These are phyloP conservation scores for Anguilla megastoma DNA, from an alignment of 2,797 vertebrate genomes.

Conservation along the genomic window DNA sequence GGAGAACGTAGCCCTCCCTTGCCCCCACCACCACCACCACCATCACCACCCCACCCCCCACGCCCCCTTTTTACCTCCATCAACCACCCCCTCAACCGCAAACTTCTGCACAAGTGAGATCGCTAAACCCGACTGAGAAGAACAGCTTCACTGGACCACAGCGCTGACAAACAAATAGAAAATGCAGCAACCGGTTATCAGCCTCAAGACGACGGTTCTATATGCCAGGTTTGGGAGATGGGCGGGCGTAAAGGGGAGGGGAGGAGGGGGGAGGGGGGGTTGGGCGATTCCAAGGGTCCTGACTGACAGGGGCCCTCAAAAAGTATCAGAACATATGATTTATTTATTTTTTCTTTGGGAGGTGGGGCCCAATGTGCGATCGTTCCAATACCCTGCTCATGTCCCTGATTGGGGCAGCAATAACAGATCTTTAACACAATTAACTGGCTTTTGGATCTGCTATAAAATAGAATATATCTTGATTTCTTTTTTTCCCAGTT, in stretches of 20 bases:
- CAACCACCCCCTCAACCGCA: background rate
- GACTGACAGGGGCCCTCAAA: background rate
- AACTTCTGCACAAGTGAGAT: background rate
- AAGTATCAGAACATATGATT: background rate
- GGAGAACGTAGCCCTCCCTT: background rate
- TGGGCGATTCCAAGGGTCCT: background rate
- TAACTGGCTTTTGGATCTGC: background rate
- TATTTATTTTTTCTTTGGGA: background rate
- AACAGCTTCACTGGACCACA: background rate
- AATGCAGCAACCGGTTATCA: background rate
- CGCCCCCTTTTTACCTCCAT: background rate
- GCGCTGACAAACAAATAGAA: background rate
- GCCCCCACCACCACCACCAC: background rate
- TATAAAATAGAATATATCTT: background rate
- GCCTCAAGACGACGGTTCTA: background rate
- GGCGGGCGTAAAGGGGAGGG: too few species aligned
- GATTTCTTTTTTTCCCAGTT: background rate
- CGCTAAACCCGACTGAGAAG: background rate
- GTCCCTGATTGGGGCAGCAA: background rate
- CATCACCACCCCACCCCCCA: background rate
- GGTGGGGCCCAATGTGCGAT: background rate
- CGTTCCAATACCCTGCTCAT: background rate
- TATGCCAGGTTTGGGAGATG: background rate
- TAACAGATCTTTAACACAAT: background rate
- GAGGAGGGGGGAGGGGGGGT: too few species aligned